Percentiles rank a stretch among this genome's conserved stretches.
These are phyloP conservation scores for Marcusenius ussheri DNA, from an alignment of 2,113 vertebrate species.

Conservation along the genomic window DNA sequence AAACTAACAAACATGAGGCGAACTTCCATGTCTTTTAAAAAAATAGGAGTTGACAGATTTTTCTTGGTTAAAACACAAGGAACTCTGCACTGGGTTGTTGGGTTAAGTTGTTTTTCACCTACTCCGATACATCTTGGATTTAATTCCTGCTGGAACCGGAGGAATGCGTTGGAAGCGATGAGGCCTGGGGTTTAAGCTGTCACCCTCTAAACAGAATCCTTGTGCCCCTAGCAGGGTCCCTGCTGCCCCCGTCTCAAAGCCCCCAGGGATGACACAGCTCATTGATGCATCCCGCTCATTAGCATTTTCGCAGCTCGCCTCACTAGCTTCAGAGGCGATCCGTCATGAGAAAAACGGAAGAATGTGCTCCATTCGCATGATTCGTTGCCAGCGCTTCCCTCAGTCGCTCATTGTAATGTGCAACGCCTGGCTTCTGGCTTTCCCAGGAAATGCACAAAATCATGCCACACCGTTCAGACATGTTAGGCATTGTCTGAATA, in stretches of 20 bases:
- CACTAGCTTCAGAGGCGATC: constrained; percentile 71
- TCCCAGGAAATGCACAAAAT: constrained; percentile 70
- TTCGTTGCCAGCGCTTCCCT: constrained; percentile 70
- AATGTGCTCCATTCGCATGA: constrained; percentile 77
- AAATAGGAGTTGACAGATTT: background rate
- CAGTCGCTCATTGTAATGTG: constrained; percentile 66
- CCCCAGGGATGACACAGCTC: constrained; percentile 77
- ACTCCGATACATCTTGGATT: constrained; percentile 42
- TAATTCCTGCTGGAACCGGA: constrained; percentile 39
- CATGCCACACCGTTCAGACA: constrained; percentile 49
- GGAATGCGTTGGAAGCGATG: constrained; percentile 47
- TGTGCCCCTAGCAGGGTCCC: constrained; percentile 37
- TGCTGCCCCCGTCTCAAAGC: constrained; percentile 58
- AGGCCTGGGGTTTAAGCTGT: constrained; percentile 35
- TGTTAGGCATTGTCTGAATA: background rate
- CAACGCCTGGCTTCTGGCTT: constrained; percentile 61
- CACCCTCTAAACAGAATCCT: constrained; percentile 31
- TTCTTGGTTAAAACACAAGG: background rate
- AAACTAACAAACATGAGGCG: background rate
- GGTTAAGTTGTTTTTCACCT: constrained; percentile 31
- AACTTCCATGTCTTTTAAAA: background rate
- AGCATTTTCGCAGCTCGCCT: constrained; percentile 77
- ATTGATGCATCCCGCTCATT: constrained; percentile 85
- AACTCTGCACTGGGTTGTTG: background rate
- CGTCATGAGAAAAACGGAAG: constrained; percentile 79